These are phyloP conservation scores for Paraescarpia echinospica DNA, from an alignment of 1,140 invertebrate species.

Conservation along the genomic window DNA sequence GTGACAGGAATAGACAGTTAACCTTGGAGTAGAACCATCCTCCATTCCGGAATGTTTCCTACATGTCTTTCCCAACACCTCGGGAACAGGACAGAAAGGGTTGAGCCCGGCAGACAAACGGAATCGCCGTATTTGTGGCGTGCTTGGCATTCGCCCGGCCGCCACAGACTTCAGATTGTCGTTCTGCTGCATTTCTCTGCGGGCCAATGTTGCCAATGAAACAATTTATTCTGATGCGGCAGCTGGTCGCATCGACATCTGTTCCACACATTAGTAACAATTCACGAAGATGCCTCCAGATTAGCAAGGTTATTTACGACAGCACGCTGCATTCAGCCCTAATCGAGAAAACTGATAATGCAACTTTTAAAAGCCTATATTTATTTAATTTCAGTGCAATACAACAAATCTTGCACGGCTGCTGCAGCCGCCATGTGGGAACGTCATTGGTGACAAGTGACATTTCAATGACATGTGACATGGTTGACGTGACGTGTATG, in stretches of 20 bases:
- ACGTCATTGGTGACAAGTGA: neutral
- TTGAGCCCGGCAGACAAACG: neutral
- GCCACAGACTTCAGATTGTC: neutral
- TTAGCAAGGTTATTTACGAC: neutral
- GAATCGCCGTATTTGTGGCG: neutral
- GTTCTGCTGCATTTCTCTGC: neutral
- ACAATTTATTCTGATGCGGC: neutral
- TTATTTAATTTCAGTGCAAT: neutral
- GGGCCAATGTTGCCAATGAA: neutral
- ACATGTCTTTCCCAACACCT: neutral
- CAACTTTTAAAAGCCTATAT: neutral
- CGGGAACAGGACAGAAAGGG: neutral
- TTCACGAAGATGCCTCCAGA: neutral
- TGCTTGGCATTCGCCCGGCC: neutral
- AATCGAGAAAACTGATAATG: neutral
- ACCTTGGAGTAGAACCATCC: neutral
- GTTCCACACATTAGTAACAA: neutral
- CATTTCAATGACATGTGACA: conserved; percentile 5
- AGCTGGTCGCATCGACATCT: neutral
- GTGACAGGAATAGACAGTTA: neutral
- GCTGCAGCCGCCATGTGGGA: neutral
- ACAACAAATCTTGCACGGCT: neutral
- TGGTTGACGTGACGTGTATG: neutral
- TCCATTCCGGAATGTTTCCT: neutral
- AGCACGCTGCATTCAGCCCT: neutral